These are phyloP conservation scores for Digitonthophagus gazella DNA, from an alignment of 2,888 invertebrate species.

Conservation along the genomic window DNA sequence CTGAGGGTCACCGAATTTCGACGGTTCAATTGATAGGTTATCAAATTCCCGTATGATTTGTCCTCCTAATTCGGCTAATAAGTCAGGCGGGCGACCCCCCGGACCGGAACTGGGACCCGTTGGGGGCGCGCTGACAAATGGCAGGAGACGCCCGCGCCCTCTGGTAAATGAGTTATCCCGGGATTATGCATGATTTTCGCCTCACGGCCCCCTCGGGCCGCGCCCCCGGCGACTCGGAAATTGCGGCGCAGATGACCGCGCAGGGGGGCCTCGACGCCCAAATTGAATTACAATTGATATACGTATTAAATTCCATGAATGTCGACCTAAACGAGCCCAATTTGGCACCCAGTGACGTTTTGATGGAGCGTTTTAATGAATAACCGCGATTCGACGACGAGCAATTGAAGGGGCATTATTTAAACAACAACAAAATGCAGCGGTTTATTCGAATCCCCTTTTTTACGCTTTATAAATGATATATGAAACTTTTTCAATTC, in stretches of 20 bases:
- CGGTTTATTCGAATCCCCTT: not conserved
- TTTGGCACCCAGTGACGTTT: not conserved
- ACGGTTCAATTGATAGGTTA: constrained; percentile 1
- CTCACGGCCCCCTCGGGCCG: constrained; percentile 27
- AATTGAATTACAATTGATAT: constrained; percentile 17
- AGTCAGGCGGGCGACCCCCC: constrained; percentile 27
- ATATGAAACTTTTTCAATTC: too few species aligned
- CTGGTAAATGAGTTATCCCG: constrained; percentile 36
- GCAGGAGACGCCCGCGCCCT: constrained; percentile 33
- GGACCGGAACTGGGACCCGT: constrained; percentile 29
- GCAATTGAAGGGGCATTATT: not conserved
- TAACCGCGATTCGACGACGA: not conserved
- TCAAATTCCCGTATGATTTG: constrained; percentile 14
- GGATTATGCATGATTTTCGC: constrained; percentile 35
- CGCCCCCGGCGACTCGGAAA: constrained; percentile 7
- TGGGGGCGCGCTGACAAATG: constrained; percentile 34
- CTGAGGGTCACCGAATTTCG: not conserved
- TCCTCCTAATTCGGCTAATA: constrained; percentile 31
- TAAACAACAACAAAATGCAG: not conserved
- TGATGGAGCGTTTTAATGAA: not conserved
- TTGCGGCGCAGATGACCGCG: constrained; percentile 8
- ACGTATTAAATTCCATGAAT: constrained; percentile 12
- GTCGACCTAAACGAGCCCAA: not conserved
- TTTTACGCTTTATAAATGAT: too few species aligned
- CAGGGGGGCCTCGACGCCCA: not conserved